These are phyloP conservation scores for Micromussa lordhowensis DNA, from an alignment of 92 coral and sea anemone species.

Conservation along the genomic window DNA sequence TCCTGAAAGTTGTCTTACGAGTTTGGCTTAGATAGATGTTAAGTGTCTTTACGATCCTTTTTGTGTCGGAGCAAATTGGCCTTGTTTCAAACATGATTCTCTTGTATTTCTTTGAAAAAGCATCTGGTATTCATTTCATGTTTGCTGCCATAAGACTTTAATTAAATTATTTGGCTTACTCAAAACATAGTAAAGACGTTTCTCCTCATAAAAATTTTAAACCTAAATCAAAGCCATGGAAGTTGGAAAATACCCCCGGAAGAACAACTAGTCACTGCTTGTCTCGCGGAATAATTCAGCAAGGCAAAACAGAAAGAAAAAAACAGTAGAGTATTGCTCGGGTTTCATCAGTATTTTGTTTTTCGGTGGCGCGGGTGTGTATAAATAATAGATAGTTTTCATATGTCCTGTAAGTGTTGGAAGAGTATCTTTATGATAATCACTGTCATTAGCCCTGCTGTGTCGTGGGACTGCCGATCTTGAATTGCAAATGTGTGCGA, in stretches of 20 bases:
- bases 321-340: background rate
- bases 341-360: background rate
- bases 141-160: slow-evolving; percentile 3
- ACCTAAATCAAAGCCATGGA: background rate
- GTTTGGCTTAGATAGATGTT: no score
- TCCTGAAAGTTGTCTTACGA: background rate
- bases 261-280: no score
- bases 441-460: slow-evolving; percentile 18
- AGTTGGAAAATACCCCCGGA: background rate
- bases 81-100: background rate
- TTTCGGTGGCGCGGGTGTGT: background rate
- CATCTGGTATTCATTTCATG: background rate
- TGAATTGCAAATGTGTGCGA: background rate
- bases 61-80: background rate
- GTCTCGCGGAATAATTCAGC: background rate
- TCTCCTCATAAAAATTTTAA: background rate
- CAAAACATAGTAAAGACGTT: background rate
- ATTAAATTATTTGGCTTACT: background rate
- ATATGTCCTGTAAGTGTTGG: slow-evolving; percentile 6
- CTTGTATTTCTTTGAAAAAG: background rate
- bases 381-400: slow-evolving; percentile 35
- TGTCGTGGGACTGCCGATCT: slow-evolving; percentile 15
- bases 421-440: background rate
- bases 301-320: background rate
- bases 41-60: background rate